Evolutionary conservation across 2,797 vertebrate genomes (phyloP), one percentile per base, ranked within the genome.

Genomic region (Notamacropus eugenii): DNA sequence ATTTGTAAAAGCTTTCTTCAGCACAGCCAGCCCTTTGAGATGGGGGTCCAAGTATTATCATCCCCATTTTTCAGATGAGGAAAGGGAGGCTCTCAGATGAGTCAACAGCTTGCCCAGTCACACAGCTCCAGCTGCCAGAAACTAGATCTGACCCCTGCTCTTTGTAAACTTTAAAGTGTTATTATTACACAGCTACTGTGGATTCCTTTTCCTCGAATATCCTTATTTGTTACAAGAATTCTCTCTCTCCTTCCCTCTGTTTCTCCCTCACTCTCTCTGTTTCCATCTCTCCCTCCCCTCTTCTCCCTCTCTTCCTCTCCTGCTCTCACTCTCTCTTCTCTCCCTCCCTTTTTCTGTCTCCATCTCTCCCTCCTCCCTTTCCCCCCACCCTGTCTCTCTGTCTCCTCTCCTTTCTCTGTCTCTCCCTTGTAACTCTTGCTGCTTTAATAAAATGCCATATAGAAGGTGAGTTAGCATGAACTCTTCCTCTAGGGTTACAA

Each of bases 311-410:
- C 57, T 28, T 29, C 31, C 27, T 29, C 28, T 29, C 28, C 8
- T 6, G 1, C 8, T 29, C 57, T 29, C 22, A 1, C 24, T 10
- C 8, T 10, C 2, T 8, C 11, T 14, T 1, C 6, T 8, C 56
- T 27, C 5, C 6, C 56, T 28, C 56, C 27, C 5, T 57, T 52
- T 82, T 0, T 74, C 67, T 40, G 1, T 74, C 67, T 74, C 67
- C 16, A 12, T n/a, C 1, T 67, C 31, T 67, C 59, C 34, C 59
- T 62, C 29, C 31, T 3, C 55, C 34, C 62, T 74, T 16, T 74
- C 14, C 40, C 13, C n/a, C 34, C n/a, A 1, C 34, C 31, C 31
- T 22, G 12, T 74, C 34, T 3, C n/a, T 22, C 40, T 4, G 1
- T 74, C 67, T 24, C 16, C 19, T 40, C n/a, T 24, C 2, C 67